Conservation (phyloP, 2,113 vertebrate species). For the Onychostoma macrolepis region DNA sequence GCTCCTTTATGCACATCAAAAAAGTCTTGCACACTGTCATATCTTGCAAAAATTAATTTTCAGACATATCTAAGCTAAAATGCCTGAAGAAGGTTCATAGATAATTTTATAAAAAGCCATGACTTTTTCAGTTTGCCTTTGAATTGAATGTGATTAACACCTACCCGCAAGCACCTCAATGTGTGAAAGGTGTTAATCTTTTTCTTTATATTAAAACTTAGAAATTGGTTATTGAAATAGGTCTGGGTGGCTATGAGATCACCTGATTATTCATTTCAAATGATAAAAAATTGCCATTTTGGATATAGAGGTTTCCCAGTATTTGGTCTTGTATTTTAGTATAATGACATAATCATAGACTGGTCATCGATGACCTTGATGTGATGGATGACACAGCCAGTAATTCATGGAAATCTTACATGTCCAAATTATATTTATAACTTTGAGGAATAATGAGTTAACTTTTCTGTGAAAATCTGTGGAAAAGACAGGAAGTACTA, state of each 20-base stretch:
- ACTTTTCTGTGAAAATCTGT: background rate
- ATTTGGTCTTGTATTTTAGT: background rate
- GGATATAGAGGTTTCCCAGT: background rate
- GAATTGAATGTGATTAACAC: background rate
- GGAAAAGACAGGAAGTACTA: conserved; percentile 4
- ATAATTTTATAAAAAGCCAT: background rate
- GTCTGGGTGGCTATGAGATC: background rate
- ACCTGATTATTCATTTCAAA: background rate
- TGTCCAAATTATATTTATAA: background rate
- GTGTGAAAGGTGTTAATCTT: background rate
- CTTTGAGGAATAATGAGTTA: background rate
- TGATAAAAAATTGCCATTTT: background rate
- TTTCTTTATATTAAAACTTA: background rate
- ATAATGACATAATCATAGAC: conserved; percentile 2
- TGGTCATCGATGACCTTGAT: background rate
- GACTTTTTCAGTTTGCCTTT: background rate
- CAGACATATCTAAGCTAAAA: background rate
- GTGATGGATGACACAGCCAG: background rate
- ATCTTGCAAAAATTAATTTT: background rate
- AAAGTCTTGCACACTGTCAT: background rate
- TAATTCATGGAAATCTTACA: background rate
- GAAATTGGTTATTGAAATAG: background rate
- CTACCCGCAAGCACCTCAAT: background rate
- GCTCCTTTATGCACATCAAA: conserved; percentile 40
- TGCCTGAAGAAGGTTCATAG: background rate